Evolutionary conservation across 2,888 invertebrate genomes (phyloP).

Genomic region (Lapara coniferarum): DNA sequence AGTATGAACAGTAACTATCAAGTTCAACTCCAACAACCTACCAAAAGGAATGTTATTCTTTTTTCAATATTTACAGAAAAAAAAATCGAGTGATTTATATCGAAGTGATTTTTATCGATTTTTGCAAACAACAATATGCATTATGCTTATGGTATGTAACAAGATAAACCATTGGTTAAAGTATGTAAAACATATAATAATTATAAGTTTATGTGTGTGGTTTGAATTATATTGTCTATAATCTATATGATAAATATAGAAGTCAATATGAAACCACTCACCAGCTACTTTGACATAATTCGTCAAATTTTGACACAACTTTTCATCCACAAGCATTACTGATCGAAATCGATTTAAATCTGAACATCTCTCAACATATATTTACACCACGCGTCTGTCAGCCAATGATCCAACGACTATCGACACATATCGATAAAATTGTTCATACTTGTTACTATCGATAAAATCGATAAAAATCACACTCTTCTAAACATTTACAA

Average conservation of each 20-base stretch:
- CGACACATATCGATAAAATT: not conserved
- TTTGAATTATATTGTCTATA: not conserved
- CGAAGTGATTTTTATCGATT: not conserved
- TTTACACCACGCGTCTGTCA: not conserved
- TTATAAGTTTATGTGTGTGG: not conserved
- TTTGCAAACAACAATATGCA: no score
- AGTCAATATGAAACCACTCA: not conserved
- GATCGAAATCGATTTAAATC: not conserved
- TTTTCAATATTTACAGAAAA: slow-evolving; percentile 45
- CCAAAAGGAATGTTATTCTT: slow-evolving; percentile 70
- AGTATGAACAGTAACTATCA: slow-evolving; percentile 59
- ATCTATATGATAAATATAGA: slow-evolving; percentile 2
- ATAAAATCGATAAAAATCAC: slow-evolving; percentile 15
- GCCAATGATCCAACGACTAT: not conserved
- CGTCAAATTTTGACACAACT: not conserved
- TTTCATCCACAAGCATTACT: not conserved
- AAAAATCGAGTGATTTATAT: slow-evolving; percentile 5
- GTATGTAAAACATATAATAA: not conserved
- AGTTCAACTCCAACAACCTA: slow-evolving; percentile 64
- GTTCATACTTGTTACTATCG: not conserved
- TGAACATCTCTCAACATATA: not conserved
- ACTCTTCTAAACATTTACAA: slow-evolving; percentile 18
- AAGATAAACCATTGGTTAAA: no score
- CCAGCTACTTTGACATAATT: not conserved
- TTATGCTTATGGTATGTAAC: no score